Conservation (phyloP, 2,113 vertebrate species). For the Ammodytes dubius region DNA sequence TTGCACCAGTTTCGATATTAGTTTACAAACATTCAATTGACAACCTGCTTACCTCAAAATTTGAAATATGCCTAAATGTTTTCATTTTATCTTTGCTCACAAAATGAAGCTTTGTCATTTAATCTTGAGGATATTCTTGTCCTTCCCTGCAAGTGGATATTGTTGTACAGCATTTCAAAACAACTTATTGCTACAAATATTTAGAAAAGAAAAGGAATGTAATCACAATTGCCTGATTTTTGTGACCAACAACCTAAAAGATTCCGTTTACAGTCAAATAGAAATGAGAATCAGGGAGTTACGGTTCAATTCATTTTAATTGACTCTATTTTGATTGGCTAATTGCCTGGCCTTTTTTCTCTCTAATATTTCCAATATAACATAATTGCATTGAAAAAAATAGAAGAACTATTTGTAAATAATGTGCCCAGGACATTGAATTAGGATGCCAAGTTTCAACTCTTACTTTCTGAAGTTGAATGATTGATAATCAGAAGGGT, state of each 20-base stretch:
- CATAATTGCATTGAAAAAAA: background rate
- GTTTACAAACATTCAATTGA: background rate
- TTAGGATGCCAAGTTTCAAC: background rate
- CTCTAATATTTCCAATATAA: background rate
- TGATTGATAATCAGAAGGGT: slow-evolving; percentile 23
- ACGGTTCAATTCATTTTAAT: too few relatives aligned
- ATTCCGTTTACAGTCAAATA: background rate
- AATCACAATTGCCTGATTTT: background rate
- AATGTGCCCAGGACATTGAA: background rate
- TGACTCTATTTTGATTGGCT: too few relatives aligned
- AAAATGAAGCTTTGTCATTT: background rate
- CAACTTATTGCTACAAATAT: background rate
- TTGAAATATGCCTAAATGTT: background rate
- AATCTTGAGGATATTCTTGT: background rate
- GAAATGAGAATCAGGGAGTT: background rate
- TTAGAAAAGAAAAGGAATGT: background rate
- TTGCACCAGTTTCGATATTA: background rate
- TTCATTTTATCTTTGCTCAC: slow-evolving; percentile 1
- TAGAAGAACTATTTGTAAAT: background rate
- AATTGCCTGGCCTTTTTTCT: too few relatives aligned
- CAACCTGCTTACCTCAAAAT: background rate
- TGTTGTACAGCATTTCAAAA: background rate
- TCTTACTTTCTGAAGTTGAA: slow-evolving; percentile 45
- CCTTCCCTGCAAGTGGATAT: background rate
- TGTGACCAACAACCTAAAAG: background rate